phyloP scores from a whole-genome alignment of 2,797 vertebrate species.

The Sorex maritimensis region DNA sequence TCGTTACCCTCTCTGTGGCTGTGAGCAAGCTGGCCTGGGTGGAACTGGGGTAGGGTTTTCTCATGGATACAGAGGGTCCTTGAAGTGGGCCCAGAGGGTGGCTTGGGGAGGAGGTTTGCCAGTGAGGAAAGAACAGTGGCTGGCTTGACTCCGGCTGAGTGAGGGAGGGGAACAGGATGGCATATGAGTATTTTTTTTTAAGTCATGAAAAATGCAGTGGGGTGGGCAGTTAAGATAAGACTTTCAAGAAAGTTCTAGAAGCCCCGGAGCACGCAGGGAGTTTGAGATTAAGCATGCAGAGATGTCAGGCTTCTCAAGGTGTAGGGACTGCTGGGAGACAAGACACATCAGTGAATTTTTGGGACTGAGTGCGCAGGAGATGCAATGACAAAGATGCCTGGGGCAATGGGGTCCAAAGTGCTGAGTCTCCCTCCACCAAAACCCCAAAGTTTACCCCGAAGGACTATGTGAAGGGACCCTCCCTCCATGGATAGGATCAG shows the following conservation, averaged over 20 bases:
- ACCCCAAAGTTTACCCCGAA: not conserved
- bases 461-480: not conserved
- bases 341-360: too few relatives aligned
- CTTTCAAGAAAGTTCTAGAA: too few relatives aligned
- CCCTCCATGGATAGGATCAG: too few relatives aligned
- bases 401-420: too few relatives aligned
- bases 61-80: not conserved
- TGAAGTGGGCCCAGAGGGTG: not conserved
- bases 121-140: not conserved
- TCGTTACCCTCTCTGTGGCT: constrained; percentile 32
- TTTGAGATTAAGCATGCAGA: not conserved
- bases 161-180: not conserved
- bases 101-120: not conserved
- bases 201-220: not conserved
- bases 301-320: not conserved
- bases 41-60: not conserved
- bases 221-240: not conserved
- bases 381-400: not conserved
- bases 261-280: too few relatives aligned
- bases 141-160: not conserved
- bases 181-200: not conserved
- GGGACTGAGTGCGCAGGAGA: not conserved
- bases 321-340: not conserved
- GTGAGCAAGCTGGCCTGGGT: not conserved
- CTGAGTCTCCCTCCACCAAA: not conserved